Evolutionary conservation across 2,797 vertebrate species (phyloP).

Genomic region (Urosaurus nigricauda): DNA sequence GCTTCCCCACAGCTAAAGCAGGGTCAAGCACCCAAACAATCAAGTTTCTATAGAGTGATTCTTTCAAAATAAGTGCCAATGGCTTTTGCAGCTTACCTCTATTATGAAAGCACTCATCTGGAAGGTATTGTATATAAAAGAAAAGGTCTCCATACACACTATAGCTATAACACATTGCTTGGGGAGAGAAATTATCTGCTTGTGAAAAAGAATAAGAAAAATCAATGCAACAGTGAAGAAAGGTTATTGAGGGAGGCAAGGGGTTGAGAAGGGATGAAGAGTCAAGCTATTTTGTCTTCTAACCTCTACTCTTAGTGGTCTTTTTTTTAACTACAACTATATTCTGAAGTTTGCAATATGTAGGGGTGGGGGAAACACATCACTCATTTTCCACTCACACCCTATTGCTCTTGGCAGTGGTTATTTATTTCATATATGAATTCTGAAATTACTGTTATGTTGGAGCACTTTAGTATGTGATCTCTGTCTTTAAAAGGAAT

Average conservation of each 20-base stretch:
- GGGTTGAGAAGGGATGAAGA: not conserved
- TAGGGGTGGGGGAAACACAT: not conserved
- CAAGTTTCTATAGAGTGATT: not conserved
- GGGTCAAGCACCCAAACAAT: constrained; percentile 28
- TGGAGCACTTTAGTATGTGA: not conserved
- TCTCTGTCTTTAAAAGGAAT: not conserved
- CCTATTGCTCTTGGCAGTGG: not conserved
- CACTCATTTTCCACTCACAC: not conserved
- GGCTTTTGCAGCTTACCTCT: not conserved
- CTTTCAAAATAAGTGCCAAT: constrained; percentile 2
- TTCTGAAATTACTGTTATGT: not conserved
- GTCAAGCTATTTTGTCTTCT: constrained; percentile 17
- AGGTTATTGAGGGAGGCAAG: constrained; percentile 13
- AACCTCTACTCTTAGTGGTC: not conserved
- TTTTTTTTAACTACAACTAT: constrained; percentile 27
- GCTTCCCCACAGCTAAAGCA: not conserved
- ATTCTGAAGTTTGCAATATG: not conserved
- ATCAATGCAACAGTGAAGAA: constrained; percentile 28
- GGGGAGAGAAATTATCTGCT: constrained; percentile 1
- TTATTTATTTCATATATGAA: constrained; percentile 28
- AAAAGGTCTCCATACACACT: constrained; percentile 7
- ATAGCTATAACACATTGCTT: constrained; percentile 21
- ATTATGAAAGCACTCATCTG: not conserved
- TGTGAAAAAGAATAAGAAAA: constrained; percentile 31
- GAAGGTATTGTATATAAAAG: constrained; percentile 20